These are phyloP conservation scores for Aplysia californica DNA, from an alignment of 1,140 invertebrate species.

Conservation along the genomic window DNA sequence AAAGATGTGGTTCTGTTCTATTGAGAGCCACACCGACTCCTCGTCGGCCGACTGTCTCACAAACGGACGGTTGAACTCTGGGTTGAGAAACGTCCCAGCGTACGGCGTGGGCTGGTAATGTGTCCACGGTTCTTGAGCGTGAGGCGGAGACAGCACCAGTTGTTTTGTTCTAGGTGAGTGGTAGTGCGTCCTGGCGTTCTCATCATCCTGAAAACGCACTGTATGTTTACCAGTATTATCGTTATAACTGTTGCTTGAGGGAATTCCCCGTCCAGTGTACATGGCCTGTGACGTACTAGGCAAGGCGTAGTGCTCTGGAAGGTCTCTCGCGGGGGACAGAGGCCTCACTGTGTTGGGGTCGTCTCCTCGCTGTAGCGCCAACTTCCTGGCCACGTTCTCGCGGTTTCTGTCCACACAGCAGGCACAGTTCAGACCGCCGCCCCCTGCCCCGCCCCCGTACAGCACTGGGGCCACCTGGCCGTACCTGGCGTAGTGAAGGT, in stretches of 20 bases:
- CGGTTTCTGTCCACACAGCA: constrained; percentile 54
- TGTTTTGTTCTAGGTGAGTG: background rate
- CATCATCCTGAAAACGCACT: background rate
- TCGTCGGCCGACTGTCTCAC: constrained; percentile 26
- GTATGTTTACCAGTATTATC: background rate
- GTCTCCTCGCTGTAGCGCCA: background rate
- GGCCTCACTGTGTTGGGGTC: background rate
- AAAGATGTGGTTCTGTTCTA: no score
- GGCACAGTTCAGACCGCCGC: constrained; percentile 37
- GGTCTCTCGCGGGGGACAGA: background rate
- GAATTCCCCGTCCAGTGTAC: background rate
- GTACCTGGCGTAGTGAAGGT: constrained; percentile 51
- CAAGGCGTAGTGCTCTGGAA: background rate
- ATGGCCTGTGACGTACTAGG: background rate
- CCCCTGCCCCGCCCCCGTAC: constrained; percentile 32
- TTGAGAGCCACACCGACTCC: background rate
- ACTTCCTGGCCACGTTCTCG: constrained; percentile 39
- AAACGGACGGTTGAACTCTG: constrained; percentile 53
- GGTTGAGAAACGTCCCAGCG: constrained; percentile 48
- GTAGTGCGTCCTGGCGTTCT: background rate
- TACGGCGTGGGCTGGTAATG: constrained; percentile 49
- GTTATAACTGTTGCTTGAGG: background rate
- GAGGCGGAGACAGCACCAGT: background rate
- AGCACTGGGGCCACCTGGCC: constrained; percentile 48
- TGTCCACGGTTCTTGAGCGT: constrained; percentile 33